phyloP scores from a whole-genome alignment of 2,888 invertebrate species.

The Unio pictorum region DNA sequence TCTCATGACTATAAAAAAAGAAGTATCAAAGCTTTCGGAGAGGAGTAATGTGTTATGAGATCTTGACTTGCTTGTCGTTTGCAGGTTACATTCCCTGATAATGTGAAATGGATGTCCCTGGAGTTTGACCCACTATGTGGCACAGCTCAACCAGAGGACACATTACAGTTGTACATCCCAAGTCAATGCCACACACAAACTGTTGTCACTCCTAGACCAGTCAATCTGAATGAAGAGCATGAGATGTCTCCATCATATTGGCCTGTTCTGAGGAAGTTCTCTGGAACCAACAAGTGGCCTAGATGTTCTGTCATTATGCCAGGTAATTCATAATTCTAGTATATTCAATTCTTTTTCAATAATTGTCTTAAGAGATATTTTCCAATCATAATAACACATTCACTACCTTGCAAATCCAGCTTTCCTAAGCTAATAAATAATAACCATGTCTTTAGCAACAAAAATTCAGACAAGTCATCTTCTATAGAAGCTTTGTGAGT shows the following conservation, averaged over 20 bases:
- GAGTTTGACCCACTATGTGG: constrained; percentile 95
- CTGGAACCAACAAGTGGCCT: constrained; percentile 84
- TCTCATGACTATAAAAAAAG: too few species aligned
- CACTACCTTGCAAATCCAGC: too few species aligned
- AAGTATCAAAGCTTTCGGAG: too few species aligned
- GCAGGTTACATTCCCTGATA: constrained; percentile 86
- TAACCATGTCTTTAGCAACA: too few species aligned
- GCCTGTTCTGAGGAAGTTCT: constrained; percentile 72
- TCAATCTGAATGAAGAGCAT: constrained; percentile 32
- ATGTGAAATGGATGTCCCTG: constrained; percentile 91
- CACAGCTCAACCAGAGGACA: constrained; percentile 94
- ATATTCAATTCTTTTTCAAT: too few species aligned
- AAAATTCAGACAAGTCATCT: too few species aligned
- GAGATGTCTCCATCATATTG: constrained; percentile 51
- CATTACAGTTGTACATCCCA: constrained; percentile 75
- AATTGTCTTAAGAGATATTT: too few species aligned
- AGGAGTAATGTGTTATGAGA: too few species aligned
- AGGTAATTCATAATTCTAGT: constrained; percentile 69
- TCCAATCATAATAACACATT: too few species aligned
- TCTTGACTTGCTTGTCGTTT: neutral
- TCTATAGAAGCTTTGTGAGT: too few species aligned
- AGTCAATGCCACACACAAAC: constrained; percentile 35
- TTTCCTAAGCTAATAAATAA: too few species aligned
- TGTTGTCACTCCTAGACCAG: constrained; percentile 11
- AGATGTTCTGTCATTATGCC: constrained; percentile 84